Base-by-base conservation (phyloP, 2,113 vertebrate species). In the Hiodon tergisus region DNA sequence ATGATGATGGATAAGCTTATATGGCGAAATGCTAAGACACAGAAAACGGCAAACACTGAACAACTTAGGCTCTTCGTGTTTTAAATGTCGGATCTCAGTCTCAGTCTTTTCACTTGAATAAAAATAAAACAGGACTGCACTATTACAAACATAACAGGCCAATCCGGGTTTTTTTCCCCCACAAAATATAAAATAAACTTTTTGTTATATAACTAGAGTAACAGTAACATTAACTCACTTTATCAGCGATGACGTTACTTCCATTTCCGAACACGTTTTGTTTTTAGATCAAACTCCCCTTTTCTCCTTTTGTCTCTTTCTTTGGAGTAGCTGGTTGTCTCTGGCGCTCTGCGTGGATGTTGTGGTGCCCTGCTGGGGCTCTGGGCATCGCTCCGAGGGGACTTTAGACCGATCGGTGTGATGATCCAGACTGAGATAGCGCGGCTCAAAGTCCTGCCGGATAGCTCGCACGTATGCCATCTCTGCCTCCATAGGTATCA, bases 181-280 rank as follows among this genome's bases (percentile, higher is more conserved):
- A 31, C 31, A 31, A 31, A 31, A 31, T 31, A 31, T 31, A 31
- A 31, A 31, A 31, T 31, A 31, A 31, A 0, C 31, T 31, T 31
- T 31, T 31, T 31, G 31, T 31, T 31, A 31, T 31, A 31, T 31
- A 31, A 31, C 31, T 31, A 3, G 58, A 59, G 0, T 54, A 11
- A 52, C 9, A 17, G 13, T 9, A 57, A 57, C 17, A 31, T 46
- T 51, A 47, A 84, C 89, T 87, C 79, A 92, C 91, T 89, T 92
- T 52, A 92, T 69, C 62, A 91, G 79, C 48, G 85, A 88, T 6
- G 90, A 87, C 2, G 90, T 89, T 4, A 82, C 79, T 2, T 91
- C 90, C 91, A 92, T 92, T 58, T 47, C 83, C 5, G 2, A 5
- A 46, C 1, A 46, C 53, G 31, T 31, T 10, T 6, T 65, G 8